Evolutionary conservation across 2,113 vertebrate species (phyloP).

Genomic region (Parotia lawesii): DNA sequence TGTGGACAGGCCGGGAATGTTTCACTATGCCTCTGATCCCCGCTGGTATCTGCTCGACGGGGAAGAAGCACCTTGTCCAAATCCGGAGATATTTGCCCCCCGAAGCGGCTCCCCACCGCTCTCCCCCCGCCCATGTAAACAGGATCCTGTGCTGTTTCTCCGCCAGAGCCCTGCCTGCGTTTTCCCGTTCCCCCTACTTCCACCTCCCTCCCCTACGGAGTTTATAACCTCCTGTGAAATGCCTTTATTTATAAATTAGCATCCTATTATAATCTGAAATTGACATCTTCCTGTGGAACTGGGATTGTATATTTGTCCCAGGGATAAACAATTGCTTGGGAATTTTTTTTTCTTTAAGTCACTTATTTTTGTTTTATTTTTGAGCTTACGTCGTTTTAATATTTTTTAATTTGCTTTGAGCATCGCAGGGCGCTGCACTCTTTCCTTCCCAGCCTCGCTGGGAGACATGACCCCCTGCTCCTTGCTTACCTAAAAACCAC

Average conservation of each 20-base stretch:
- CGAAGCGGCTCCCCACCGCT: neutral
- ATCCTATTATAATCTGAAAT: constrained; percentile 61
- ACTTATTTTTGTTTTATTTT: constrained; percentile 27
- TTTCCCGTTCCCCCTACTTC: neutral
- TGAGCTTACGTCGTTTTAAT: neutral
- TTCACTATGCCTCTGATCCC: constrained; percentile 51
- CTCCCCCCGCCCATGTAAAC: neutral
- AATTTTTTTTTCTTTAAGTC: neutral
- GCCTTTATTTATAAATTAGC: constrained; percentile 58
- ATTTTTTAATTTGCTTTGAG: neutral
- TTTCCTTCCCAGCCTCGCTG: neutral
- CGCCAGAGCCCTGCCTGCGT: neutral
- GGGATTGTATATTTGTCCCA: constrained; percentile 43
- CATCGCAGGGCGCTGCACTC: fast-evolving
- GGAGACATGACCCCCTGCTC: neutral
- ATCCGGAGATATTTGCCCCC: neutral
- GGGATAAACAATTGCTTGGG: constrained; percentile 56
- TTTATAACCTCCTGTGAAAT: constrained; percentile 55
- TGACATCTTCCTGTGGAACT: constrained; percentile 51
- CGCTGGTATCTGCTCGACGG: neutral
- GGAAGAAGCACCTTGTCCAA: constrained; percentile 28
- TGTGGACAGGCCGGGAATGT: constrained; percentile 8
- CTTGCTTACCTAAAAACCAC: neutral
- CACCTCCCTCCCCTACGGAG: neutral
- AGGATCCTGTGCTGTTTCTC: neutral